phyloP scores from a whole-genome alignment of 1,140 invertebrate genomes.

The Psix sp. region DNA sequence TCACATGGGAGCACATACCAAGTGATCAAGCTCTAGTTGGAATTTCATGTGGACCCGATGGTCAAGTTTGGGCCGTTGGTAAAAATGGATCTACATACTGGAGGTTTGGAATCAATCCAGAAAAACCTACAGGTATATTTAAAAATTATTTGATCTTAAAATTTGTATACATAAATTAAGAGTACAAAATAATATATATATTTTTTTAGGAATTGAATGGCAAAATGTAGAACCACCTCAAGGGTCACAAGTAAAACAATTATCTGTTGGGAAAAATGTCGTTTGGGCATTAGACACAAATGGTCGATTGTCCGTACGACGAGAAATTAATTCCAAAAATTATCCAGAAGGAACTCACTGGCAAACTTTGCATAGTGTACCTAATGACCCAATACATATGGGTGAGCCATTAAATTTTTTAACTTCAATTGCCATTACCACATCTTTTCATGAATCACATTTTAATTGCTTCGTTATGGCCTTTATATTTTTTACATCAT shows the following conservation, averaged over 20 bases:
- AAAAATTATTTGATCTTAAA: constrained; percentile 3
- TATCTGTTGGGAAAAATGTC: constrained; percentile 83
- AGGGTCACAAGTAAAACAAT: constrained; percentile 84
- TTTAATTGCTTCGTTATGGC: too few relatives aligned
- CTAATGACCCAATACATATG: constrained; percentile 79
- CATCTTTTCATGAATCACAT: too few relatives aligned
- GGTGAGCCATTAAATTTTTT: constrained; percentile 63
- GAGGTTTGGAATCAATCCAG: constrained; percentile 82
- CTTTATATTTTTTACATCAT: too few relatives aligned
- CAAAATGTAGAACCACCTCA: constrained; percentile 81
- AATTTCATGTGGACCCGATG: constrained; percentile 82
- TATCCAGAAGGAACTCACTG: constrained; percentile 87
- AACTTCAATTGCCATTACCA: background rate
- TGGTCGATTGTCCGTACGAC: constrained; percentile 82
- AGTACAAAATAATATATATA: too few relatives aligned
- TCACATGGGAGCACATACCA: constrained; percentile 86
- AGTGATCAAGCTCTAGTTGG: constrained; percentile 86
- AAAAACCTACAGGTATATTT: constrained; percentile 80
- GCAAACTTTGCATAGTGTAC: constrained; percentile 80
- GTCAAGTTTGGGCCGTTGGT: constrained; percentile 90
- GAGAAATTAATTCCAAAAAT: constrained; percentile 80
- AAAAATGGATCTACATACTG: constrained; percentile 90
- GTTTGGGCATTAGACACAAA: constrained; percentile 84
- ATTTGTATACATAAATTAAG: constrained; percentile 3
- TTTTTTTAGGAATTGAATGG: constrained; percentile 77